Evolutionary conservation across 1,140 invertebrate genomes (phyloP), one percentile per base, ranked within the genome.

Genomic region (Anastrepha obliqua): DNA sequence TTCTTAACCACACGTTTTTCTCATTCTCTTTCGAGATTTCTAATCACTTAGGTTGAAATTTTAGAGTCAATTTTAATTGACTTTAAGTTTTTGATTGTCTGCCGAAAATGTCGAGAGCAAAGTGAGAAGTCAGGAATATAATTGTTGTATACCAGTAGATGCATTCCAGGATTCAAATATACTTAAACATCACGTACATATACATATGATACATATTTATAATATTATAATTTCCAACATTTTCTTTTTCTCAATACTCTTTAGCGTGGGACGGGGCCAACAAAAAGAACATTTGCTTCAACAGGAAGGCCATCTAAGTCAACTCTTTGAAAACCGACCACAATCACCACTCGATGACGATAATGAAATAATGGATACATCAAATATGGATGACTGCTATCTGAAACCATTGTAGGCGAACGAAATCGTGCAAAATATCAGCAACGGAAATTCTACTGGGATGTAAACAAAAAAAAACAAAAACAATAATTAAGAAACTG

Each of bases 361-460:
- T 20, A 47, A 81, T 55, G 47, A n/a, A 55, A 55, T 55, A n/a
- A 55, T 81, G n/a, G 47, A 81, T 81, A 29, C 47, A 20, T 55
- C 74, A 51, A 55, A n/a, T 81, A 81, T 81, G n/a, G 74, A 81
- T 29, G 74, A 81, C 20, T 81, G 47, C 3, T 81, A 81, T 81
- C 29, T 81, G 51, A 81, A 81, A 15, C 74, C 74, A 20, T 55
- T 81, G 74, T 55, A 81, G 74, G n/a, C 5, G 39, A n/a, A 70
- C 3, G 44, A 74, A 74, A n/a, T 47, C 65, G 20, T 29, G 11
- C 29, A 62, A 62, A 55, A 47, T 74, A 42, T 17, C 60, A 13
- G n/a, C n/a, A n/a, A n/a, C n/a, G n/a, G n/a, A n/a, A n/a, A n/a
- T n/a, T n/a, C n/a, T n/a, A n/a, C n/a, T n/a, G n/a, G n/a, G n/a